Percentiles rank a stretch among this genome's conserved stretches.
Evolutionary conservation across 2,888 invertebrate genomes (phyloP).

Genomic region (Eilema griseolum): DNA sequence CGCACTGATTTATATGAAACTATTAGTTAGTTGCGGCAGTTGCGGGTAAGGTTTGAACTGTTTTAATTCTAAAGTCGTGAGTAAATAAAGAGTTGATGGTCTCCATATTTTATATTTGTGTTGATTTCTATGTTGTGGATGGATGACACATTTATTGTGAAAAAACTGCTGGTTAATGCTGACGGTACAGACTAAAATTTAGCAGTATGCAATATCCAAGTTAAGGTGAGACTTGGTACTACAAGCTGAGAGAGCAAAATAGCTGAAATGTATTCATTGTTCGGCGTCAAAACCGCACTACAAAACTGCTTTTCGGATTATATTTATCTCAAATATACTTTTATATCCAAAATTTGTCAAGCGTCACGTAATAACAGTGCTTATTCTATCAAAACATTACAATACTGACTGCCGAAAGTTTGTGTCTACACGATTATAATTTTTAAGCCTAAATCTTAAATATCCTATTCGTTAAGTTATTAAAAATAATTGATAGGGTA

Average conservation of each 20-base stretch:
- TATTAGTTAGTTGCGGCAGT: not conserved
- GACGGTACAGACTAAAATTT: not conserved
- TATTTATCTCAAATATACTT: conserved; percentile 17
- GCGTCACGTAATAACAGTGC: conserved; percentile 36
- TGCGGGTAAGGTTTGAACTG: too few species aligned
- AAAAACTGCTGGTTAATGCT: not conserved
- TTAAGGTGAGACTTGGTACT: not conserved
- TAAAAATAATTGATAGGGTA: not conserved
- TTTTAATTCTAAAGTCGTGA: not conserved
- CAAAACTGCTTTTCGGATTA: not conserved
- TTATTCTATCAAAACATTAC: conserved; percentile 28
- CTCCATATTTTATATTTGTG: not conserved
- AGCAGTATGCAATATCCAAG: not conserved
- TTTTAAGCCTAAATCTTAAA: conserved; percentile 23
- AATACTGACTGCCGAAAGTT: conserved; percentile 31
- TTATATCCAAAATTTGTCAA: conserved; percentile 28
- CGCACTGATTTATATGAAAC: not conserved
- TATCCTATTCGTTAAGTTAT: not conserved
- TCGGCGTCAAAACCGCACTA: not conserved
- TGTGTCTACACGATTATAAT: conserved; percentile 30
- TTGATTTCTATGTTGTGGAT: not conserved
- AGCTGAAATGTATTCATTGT: not conserved
- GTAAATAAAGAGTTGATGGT: not conserved
- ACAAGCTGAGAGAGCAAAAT: not conserved
- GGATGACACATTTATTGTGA: not conserved